A percentile compares a stretch with the other conserved stretches of the same genome.
Evolutionary conservation across 1,140 invertebrate species (phyloP).

Genomic region (Hylaeus volcanicus): DNA sequence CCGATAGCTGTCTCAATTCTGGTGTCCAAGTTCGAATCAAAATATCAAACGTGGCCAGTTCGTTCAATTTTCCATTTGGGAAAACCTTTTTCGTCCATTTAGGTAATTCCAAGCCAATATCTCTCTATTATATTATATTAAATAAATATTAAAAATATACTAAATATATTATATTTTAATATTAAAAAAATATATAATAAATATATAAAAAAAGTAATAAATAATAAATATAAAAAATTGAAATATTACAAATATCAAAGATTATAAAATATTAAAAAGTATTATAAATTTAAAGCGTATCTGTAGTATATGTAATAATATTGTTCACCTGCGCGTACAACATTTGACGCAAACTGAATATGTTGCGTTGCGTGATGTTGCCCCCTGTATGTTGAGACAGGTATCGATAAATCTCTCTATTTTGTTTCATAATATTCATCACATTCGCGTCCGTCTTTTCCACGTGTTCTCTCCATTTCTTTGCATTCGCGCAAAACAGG

Average conservation of each 20-base stretch:
- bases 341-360: neutral
- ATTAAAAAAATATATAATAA: neutral
- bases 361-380: neutral
- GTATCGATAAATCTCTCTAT: slow-evolving; percentile 2
- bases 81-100: slow-evolving; percentile 27
- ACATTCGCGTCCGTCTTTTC: neutral
- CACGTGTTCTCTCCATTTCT: neutral
- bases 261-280: too few species aligned
- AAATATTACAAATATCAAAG: too few species aligned
- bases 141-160: neutral
- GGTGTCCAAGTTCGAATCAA: neutral
- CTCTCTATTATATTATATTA: neutral
- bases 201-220: too few species aligned
- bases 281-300: neutral
- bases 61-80: slow-evolving; percentile 3
- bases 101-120: slow-evolving; percentile 34
- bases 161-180: neutral
- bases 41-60: slow-evolving; percentile 11
- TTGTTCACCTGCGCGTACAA: slow-evolving; percentile 20
- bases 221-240: too few species aligned
- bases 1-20: slow-evolving; percentile 16
- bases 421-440: neutral
- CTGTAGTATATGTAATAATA: neutral
- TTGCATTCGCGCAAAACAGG: neutral
- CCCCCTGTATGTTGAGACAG: slow-evolving; percentile 6